phyloP scores from a whole-genome alignment of 2,797 vertebrate genomes.

The Australoheros facetus region DNA sequence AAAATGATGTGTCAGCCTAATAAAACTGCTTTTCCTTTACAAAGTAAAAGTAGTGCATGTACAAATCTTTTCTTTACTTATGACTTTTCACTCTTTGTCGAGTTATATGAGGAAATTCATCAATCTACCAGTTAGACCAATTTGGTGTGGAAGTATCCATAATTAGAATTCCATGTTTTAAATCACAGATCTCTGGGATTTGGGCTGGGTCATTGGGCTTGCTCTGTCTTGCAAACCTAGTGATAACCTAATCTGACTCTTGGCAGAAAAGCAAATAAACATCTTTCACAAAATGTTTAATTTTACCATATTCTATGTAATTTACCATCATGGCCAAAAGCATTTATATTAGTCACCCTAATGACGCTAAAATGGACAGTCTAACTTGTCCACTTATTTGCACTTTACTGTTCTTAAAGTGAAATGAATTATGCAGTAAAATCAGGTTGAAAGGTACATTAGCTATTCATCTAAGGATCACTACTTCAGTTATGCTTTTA shows the following conservation, averaged over 20 bases:
- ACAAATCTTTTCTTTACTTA: not conserved
- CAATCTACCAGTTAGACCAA: not conserved
- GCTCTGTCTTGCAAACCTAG: not conserved
- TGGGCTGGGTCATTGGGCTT: not conserved
- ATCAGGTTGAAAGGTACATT: constrained; percentile 10
- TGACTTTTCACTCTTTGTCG: not conserved
- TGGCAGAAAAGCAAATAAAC: not conserved
- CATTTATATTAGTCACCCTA: not conserved
- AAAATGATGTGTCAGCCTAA: constrained; percentile 57
- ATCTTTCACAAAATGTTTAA: not conserved
- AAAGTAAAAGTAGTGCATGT: constrained; percentile 26
- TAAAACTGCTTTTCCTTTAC: constrained; percentile 37
- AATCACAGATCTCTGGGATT: not conserved
- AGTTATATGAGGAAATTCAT: not conserved
- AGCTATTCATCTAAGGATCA: constrained; percentile 13
- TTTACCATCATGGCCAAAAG: not conserved
- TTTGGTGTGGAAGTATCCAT: too few species aligned
- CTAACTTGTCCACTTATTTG: constrained; percentile 11
- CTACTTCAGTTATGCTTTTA: constrained; percentile 17
- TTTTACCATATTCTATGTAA: not conserved
- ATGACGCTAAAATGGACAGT: not conserved
- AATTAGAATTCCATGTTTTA: too few species aligned
- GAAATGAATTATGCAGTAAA: constrained; percentile 26
- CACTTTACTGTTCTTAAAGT: constrained; percentile 8
- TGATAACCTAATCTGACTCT: not conserved